Percentiles rank a stretch among this genome's conserved stretches.
phyloP scores from a whole-genome alignment of 1,140 invertebrate genomes.

The Musca vetustissima region DNA sequence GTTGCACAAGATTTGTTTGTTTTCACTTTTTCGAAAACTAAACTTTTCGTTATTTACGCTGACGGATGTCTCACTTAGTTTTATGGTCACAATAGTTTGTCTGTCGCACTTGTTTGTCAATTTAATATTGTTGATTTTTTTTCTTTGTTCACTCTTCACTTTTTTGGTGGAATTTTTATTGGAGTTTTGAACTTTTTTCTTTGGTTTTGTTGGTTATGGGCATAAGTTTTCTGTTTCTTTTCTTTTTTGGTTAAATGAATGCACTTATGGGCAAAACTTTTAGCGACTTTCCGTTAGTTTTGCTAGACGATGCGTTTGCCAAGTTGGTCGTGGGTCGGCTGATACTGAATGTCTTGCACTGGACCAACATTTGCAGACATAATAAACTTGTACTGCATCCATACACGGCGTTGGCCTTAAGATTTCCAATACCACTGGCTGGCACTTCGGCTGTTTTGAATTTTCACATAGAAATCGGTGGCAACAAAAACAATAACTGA shows the following conservation, averaged over 20 bases:
- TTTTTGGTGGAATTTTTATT: conserved; percentile 18
- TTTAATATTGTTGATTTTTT: background rate
- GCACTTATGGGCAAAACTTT: too few relatives aligned
- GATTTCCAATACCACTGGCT: too few relatives aligned
- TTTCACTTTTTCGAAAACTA: background rate
- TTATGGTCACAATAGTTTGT: too few relatives aligned
- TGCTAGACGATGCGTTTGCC: conserved; percentile 13
- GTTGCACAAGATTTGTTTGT: background rate
- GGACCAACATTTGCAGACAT: too few relatives aligned
- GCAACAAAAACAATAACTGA: too few relatives aligned
- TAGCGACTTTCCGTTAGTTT: background rate
- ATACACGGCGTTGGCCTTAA: too few relatives aligned
- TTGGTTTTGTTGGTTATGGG: background rate
- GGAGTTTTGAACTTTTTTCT: conserved; percentile 7
- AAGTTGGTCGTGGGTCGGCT: conserved; percentile 8
- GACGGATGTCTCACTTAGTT: too few relatives aligned
- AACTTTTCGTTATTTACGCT: too few relatives aligned
- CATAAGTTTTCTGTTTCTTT: conserved; percentile 8
- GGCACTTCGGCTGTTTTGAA: too few relatives aligned
- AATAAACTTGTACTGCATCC: too few relatives aligned
- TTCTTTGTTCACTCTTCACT: conserved; percentile 9
- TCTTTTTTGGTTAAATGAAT: conserved; percentile 17
- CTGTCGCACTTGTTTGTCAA: too few relatives aligned
- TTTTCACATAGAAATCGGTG: too few relatives aligned
- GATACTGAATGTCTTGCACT: background rate